Evolutionary conservation across 2,113 vertebrate species (phyloP), one percentile per base, ranked within the genome.

Genomic region (Xyliphius kryptos): DNA sequence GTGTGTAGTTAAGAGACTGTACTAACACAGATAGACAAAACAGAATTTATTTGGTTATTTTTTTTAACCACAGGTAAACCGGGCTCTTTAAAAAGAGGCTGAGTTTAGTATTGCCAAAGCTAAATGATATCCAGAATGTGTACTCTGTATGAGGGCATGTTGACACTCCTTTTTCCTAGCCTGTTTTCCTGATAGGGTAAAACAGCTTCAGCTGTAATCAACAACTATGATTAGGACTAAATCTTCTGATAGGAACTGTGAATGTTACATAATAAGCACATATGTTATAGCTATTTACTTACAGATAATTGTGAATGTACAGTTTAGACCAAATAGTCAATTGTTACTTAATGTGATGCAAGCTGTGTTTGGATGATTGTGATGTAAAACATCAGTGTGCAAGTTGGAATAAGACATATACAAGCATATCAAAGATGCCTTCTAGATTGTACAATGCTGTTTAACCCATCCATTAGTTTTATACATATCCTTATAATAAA

Each of bases 1-100:
- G 81, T 84, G 84, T 89, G 86, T 85, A 73, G 84, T 72, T 88
- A 88, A 83, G 79, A 79, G 73, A 77, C 72, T 66, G 52, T 81
- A 79, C 68, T 57, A 32, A 41, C 54, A 68, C 65, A 61, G 40
- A 57, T 62, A 9, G 21, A 58, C 70, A 69, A 32, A 47, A 64
- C 73, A 63, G 57, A 49, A 75, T 78, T 63, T 72, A 82, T 79
- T 76, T 83, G 82, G 82, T 89, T 88, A 88, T 86, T 83, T 85
- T n/a, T 59, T 58, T 52, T 36, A 52, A 89, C 86, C 87, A 91
- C 86, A 89, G 86, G 83, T 91, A 65, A 65, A 65, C 52, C 38
- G 40, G 58, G 66, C 62, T 61, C 64, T 73, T 50, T 21, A 54
- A 59, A 58, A 68, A 72, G 46, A 61, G 40, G 56, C 54, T 63